These are phyloP conservation scores for Brachyhypopomus gauderio DNA, from an alignment of 2,113 vertebrate species.

Conservation along the genomic window DNA sequence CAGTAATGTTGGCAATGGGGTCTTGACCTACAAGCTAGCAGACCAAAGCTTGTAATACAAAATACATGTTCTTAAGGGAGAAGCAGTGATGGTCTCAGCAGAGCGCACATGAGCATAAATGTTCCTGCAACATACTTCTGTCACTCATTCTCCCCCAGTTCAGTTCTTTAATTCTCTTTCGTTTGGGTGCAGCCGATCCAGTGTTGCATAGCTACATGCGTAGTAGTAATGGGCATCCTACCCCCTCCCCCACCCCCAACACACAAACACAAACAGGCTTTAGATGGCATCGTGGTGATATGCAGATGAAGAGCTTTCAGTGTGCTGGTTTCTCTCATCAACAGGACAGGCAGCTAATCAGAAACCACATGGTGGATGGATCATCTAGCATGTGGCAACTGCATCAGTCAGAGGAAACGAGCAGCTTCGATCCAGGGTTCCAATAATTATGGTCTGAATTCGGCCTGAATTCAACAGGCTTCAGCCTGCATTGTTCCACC, in stretches of 20 bases:
- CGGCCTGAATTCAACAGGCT: too few species aligned
- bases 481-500: too few species aligned
- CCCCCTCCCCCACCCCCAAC: neutral
- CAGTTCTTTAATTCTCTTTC: neutral
- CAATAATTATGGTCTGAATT: too few species aligned
- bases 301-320: neutral
- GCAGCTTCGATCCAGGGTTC: too few species aligned
- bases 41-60: neutral
- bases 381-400: neutral
- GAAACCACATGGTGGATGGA: neutral
- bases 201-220: constrained; percentile 3
- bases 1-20: neutral
- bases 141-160: neutral
- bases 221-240: constrained; percentile 6
- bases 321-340: neutral
- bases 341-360: neutral
- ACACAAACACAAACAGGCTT: neutral
- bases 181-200: neutral
- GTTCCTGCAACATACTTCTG: neutral
- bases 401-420: neutral
- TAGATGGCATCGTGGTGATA: neutral
- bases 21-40: constrained; percentile 8
- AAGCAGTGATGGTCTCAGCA: neutral
- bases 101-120: neutral
- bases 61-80: neutral